Percentiles rank a stretch among this genome's conserved stretches.
These are phyloP conservation scores for Xestoiulus laeticollis DNA, from an alignment of 2,888 invertebrate genomes.

Conservation along the genomic window DNA sequence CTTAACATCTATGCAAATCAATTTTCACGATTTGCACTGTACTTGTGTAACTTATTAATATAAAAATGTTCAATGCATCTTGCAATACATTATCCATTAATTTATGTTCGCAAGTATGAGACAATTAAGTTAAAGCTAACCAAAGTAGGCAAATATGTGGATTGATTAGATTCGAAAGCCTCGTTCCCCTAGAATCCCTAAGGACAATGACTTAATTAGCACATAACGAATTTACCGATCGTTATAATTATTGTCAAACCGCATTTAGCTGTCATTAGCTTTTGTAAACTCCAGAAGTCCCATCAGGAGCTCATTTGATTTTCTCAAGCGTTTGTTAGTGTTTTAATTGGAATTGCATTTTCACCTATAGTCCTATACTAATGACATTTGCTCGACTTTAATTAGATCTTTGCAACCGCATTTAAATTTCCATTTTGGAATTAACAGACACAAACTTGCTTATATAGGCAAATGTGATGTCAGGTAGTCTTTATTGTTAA, in stretches of 20 bases:
- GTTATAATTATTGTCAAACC: neutral
- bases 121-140: no score
- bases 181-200: neutral
- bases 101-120: no score
- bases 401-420: neutral
- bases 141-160: no score
- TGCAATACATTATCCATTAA: no score
- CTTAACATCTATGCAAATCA: no score
- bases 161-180: neutral
- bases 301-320: neutral
- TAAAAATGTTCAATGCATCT: no score
- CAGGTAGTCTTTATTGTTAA: neutral
- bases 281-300: neutral
- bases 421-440: neutral
- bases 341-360: neutral
- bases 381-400: neutral
- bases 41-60: no score
- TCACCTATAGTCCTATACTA: neutral
- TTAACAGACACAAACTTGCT: neutral
- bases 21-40: no score
- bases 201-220: neutral
- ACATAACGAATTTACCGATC: neutral
- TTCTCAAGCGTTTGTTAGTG: neutral
- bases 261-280: neutral
- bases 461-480: neutral